Percentiles rank a stretch among this genome's conserved stretches.
Conservation (phyloP, 2,113 vertebrate species). For the Cebidichthys violaceus region DNA sequence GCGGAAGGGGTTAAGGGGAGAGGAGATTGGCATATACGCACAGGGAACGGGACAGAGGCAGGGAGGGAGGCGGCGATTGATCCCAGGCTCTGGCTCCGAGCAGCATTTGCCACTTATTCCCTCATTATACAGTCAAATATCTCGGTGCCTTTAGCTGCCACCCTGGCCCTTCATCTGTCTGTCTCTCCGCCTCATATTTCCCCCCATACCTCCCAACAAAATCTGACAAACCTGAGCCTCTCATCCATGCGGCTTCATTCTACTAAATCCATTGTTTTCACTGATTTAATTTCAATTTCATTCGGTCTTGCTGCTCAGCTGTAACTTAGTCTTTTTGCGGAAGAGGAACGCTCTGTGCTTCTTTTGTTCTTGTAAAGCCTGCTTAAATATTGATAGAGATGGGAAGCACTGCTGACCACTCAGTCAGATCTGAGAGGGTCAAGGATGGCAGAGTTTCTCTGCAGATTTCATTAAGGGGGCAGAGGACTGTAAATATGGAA, state of each 20-base stretch:
- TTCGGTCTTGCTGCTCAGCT: slow-evolving; percentile 61
- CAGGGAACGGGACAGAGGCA: slow-evolving; percentile 7
- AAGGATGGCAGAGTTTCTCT: slow-evolving; percentile 69
- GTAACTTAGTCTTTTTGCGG: slow-evolving; percentile 68
- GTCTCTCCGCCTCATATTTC: slow-evolving; percentile 18
- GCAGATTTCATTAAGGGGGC: slow-evolving; percentile 69
- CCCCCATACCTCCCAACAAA: slow-evolving; percentile 7
- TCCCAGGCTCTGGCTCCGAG: slow-evolving; percentile 52
- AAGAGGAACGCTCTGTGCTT: slow-evolving; percentile 39
- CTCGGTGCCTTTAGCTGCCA: slow-evolving; percentile 50
- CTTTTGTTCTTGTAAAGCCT: slow-evolving; percentile 70
- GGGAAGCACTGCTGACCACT: slow-evolving; percentile 66
- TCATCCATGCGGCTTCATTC: slow-evolving; percentile 52
- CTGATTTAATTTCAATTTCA: slow-evolving; percentile 66
- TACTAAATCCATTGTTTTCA: slow-evolving; percentile 64
- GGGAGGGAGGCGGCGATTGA: slow-evolving; percentile 51
- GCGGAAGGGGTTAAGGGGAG: slow-evolving; percentile 5
- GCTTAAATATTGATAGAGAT: slow-evolving; percentile 85
- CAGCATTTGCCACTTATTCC: slow-evolving; percentile 47
- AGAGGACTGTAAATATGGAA: slow-evolving; percentile 71
- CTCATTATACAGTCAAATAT: slow-evolving; percentile 76
- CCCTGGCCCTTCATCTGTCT: slow-evolving; percentile 34
- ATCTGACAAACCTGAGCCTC: slow-evolving; percentile 54
- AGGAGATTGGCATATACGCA: slow-evolving; percentile 32
- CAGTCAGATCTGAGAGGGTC: slow-evolving; percentile 75